phyloP scores from a whole-genome alignment of 2,888 invertebrate species.

The Panopea generosa region DNA sequence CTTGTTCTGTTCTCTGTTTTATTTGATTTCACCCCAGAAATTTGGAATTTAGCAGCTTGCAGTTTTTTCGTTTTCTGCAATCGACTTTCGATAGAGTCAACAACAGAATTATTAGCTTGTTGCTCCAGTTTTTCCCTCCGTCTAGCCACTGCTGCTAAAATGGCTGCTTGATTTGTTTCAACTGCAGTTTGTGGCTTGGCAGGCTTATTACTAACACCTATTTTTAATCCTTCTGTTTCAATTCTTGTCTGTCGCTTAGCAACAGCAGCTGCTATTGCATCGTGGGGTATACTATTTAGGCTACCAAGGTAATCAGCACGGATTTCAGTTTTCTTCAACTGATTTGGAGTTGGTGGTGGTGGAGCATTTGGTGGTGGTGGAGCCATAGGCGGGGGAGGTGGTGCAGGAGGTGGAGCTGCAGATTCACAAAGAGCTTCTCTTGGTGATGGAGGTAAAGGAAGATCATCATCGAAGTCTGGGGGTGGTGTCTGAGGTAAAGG shows the following conservation, averaged over 20 bases:
- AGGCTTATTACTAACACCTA: conserved; percentile 51
- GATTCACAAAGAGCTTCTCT: conserved; percentile 1
- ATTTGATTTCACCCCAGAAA: conserved; percentile 52
- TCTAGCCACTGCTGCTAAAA: conserved; percentile 82
- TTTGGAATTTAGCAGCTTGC: conserved; percentile 77
- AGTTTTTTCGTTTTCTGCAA: conserved; percentile 81
- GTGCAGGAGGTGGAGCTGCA: conserved; percentile 13
- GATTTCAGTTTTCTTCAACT: conserved; percentile 37
- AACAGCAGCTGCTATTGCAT: conserved; percentile 80
- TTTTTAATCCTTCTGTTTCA: conserved; percentile 71
- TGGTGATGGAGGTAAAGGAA: conserved; percentile 26
- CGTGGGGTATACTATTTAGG: conserved; percentile 60
- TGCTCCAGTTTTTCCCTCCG: conserved; percentile 77
- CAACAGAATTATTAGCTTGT: conserved; percentile 69
- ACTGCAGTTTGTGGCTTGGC: conserved; percentile 26
- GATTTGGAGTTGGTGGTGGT: conserved; percentile 41
- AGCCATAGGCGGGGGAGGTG: conserved; percentile 49
- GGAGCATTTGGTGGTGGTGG: conserved; percentile 57
- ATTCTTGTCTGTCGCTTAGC: conserved; percentile 75
- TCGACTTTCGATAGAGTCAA: conserved; percentile 79
- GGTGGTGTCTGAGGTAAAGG: conserved; percentile 59
- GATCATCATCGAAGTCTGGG: conserved; percentile 38
- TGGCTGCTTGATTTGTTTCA: conserved; percentile 76
- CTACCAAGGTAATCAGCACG: conserved; percentile 53
- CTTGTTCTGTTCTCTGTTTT: conserved; percentile 44